Evolutionary conservation across 2,888 invertebrate genomes (phyloP).

Genomic region (Heteromyza rotundicornis): DNA sequence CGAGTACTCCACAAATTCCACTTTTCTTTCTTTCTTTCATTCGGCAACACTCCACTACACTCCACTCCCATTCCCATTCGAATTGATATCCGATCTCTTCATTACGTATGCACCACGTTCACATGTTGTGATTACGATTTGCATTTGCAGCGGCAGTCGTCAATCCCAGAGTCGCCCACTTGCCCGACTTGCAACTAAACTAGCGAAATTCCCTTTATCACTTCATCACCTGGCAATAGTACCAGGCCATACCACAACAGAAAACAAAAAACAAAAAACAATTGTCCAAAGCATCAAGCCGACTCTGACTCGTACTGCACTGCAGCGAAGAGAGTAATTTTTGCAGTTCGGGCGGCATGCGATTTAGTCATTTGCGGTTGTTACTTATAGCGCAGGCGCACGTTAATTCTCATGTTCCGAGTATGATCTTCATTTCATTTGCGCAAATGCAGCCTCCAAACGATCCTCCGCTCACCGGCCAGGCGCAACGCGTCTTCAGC

Average conservation of each 20-base stretch:
- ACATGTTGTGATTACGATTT: background rate
- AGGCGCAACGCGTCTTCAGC: constrained; percentile 5
- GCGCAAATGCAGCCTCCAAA: background rate
- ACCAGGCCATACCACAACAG: background rate
- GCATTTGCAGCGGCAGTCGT: background rate
- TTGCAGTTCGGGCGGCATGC: no score
- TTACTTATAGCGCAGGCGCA: no score
- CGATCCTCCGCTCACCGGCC: constrained; percentile 1
- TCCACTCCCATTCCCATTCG: background rate
- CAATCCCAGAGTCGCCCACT: background rate
- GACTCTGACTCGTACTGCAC: no score
- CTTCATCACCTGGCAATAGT: constrained; percentile 15
- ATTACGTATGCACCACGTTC: background rate
- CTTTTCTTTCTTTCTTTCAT: background rate
- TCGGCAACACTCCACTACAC: background rate
- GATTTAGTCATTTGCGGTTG: constrained; percentile 16
- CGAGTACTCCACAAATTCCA: no score
- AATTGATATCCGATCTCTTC: background rate
- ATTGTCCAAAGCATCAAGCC: constrained; percentile 9
- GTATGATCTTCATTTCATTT: constrained; percentile 1
- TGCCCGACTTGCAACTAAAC: background rate
- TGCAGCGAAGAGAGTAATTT: background rate
- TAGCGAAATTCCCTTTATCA: constrained; percentile 16
- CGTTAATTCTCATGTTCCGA: background rate
- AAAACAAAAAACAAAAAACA: background rate